These are phyloP conservation scores for Scatophagus argus DNA, from an alignment of 2,113 vertebrate species.

Conservation along the genomic window DNA sequence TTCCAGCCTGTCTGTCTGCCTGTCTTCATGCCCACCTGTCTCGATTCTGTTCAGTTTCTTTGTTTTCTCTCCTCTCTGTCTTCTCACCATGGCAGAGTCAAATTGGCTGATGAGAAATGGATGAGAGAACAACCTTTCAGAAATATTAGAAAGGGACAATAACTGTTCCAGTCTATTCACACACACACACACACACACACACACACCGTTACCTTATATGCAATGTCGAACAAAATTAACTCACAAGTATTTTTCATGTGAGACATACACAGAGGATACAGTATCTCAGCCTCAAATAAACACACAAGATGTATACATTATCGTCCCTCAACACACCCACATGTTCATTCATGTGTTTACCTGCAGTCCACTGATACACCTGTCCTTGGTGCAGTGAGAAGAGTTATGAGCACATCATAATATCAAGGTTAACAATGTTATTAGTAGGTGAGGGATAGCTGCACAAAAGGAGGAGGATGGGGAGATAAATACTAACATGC, in stretches of 20 bases:
- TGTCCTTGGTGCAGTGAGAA: neutral
- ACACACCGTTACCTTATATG: neutral
- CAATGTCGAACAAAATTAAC: conserved; percentile 1
- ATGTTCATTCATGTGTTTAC: neutral
- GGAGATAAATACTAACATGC: neutral
- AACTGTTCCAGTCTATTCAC: conserved; percentile 26
- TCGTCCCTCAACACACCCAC: neutral
- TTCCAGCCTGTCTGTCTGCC: neutral
- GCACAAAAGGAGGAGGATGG: neutral
- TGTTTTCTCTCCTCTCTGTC: neutral
- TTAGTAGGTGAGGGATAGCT: neutral
- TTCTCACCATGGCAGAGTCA: conserved; percentile 29
- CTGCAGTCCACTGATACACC: neutral
- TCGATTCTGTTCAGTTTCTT: neutral
- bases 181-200: neutral
- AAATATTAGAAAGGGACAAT: conserved; percentile 63
- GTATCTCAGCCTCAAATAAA: neutral
- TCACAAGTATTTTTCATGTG: neutral
- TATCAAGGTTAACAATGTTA: neutral
- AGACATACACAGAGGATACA: neutral
- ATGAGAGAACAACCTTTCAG: conserved; percentile 55
- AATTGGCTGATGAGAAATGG: conserved; percentile 34
- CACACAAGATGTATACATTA: neutral
- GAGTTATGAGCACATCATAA: neutral
- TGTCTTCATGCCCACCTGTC: neutral